Evolutionary conservation across 2,888 invertebrate genomes (phyloP), one percentile per base, ranked within the genome.

Genomic region (Iselma pallidipennis): DNA sequence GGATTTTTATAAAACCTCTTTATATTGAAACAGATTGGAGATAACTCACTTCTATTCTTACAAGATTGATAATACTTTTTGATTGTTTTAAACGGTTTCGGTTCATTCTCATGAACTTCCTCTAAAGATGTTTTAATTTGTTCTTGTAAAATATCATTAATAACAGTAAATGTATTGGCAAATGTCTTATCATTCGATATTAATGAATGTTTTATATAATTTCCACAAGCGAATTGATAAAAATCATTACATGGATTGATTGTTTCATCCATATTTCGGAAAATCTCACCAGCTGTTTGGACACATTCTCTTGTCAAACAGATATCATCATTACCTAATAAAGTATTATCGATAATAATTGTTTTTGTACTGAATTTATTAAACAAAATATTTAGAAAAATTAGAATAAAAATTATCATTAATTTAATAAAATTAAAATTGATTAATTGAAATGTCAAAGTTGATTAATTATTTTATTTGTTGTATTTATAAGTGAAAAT

Each of bases 41-140:
- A 14, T 12, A 16, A 12, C 76, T 68, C 67, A 83, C 83, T 88
- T 82, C 90, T 89, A 78, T 96, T 94, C 89, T 95, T 92, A 82
- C 96, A 96, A 51, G 94, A 89, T 73, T 87, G 87, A 83, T 94
- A 96, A 63, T 96, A 83, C 19, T 89, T 88, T 80, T 95, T 95
- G 16, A 91, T 91, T 59, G 94, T 87, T 55, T 82, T 84, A 77
- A 93, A 91, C 0, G 92, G 90, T 68, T 86, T 86, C 0, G 90
- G 88, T 68, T 91, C 91, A 14, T 85, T 81, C 0, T 83, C 80
- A 55, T 86, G 80, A 0, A 89, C 86, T 69, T 89, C 89, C 66
- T 91, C 91, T 48, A 92, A 85, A 69, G 91, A 85, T 1, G 85
- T 82, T 23, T 90, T 83, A 54, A 83, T 68, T 65, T 83, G 82